phyloP scores from a whole-genome alignment of 2,797 vertebrate species.

The Glossophaga mutica region DNA sequence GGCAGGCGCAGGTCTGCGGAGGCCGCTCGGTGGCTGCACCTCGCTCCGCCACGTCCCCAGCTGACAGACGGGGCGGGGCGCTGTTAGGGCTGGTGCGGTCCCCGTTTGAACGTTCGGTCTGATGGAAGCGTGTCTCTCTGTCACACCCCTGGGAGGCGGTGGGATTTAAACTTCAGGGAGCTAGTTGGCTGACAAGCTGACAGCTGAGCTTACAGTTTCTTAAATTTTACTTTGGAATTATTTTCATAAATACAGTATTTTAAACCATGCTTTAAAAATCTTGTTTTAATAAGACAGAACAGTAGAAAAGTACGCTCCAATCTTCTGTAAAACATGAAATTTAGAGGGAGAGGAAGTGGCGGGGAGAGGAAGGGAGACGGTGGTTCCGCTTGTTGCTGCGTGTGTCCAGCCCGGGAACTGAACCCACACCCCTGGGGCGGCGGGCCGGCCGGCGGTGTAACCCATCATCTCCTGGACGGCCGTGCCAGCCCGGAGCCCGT shows the following conservation, averaged over 20 bases:
- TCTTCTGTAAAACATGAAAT: neutral
- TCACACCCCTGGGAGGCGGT: neutral
- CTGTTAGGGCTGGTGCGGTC: neutral
- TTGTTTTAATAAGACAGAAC: neutral
- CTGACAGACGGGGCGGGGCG: neutral
- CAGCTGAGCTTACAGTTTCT: neutral
- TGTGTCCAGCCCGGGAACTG: neutral
- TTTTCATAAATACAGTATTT: neutral
- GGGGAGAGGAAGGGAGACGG: neutral
- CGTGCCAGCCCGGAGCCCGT: neutral
- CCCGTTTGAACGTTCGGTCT: neutral
- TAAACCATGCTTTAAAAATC: neutral
- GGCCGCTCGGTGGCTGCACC: neutral
- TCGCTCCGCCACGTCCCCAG: neutral
- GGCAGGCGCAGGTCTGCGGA: neutral
- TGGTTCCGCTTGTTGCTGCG: accelerated
- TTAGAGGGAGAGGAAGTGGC: neutral
- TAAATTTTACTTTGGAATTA: neutral
- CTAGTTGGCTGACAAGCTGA: neutral
- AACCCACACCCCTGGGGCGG: neutral
- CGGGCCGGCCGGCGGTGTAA: too few species aligned
- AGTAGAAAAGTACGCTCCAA: neutral
- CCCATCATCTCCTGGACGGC: neutral
- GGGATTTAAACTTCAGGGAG: neutral
- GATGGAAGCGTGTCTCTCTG: neutral